Conservation (phyloP, 2,113 vertebrate species). For the rat (Rattus norvegicus) region DNA sequence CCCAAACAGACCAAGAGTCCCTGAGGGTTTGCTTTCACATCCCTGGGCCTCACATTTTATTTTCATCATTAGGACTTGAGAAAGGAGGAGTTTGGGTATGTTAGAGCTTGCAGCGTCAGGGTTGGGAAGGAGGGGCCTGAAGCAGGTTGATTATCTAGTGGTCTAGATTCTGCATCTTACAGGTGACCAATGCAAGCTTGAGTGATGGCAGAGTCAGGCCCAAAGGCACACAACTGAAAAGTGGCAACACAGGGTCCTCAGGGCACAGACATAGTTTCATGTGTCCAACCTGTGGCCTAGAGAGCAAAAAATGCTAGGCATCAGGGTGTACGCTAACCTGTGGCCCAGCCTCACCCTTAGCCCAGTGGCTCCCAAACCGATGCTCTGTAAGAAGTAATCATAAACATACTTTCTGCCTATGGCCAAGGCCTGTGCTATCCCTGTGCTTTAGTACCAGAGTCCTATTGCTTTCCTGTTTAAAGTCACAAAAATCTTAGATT, state of each 20-base stretch:
- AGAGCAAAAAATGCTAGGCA: background rate
- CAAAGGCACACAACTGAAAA: background rate
- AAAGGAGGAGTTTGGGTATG: background rate
- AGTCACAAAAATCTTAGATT: background rate
- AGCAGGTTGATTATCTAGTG: background rate
- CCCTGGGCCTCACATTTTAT: background rate
- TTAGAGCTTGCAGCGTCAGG: background rate
- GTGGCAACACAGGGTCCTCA: background rate
- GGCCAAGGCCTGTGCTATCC: accelerated
- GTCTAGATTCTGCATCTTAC: background rate
- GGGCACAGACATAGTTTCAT: background rate
- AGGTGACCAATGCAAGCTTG: background rate
- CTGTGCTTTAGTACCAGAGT: background rate
- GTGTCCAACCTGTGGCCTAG: accelerated
- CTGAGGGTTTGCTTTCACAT: background rate
- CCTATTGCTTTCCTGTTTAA: background rate
- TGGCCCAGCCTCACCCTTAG: accelerated
- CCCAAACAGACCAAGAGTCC: background rate
- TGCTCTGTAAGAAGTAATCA: no score
- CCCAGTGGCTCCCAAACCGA: background rate
- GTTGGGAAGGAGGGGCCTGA: background rate
- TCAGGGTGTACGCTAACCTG: accelerated
- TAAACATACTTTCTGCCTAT: accelerated
- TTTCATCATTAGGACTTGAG: background rate
- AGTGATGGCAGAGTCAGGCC: background rate